phyloP scores from a whole-genome alignment of 2,797 vertebrate species.

The Atherinosoma microstoma region DNA sequence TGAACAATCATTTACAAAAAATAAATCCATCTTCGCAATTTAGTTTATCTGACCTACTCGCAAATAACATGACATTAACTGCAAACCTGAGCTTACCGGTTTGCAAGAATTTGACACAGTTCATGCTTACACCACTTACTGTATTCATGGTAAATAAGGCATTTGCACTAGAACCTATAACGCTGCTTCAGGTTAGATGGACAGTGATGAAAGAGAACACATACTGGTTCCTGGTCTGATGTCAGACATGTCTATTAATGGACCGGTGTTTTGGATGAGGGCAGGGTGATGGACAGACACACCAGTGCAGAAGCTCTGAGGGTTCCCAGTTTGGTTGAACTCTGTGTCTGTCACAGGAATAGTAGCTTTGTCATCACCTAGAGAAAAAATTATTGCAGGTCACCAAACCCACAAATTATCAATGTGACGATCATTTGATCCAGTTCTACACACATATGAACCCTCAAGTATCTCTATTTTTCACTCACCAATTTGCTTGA shows the following conservation, averaged over 20 bases:
- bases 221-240: constrained; percentile 98
- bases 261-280: constrained; percentile 97
- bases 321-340: constrained; percentile 97
- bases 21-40: background rate
- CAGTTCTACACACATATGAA: background rate
- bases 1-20: constrained; percentile 15
- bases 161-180: constrained; percentile 10
- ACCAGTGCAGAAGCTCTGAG: constrained; percentile 97
- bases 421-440: background rate
- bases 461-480: constrained; percentile 31
- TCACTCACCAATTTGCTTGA: constrained; percentile 95
- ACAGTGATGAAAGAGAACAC: constrained; percentile 57
- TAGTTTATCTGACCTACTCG: background rate
- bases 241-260: constrained; percentile 99
- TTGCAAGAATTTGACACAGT: constrained; percentile 15
- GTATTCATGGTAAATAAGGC: constrained; percentile 8
- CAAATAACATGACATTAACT: constrained; percentile 1
- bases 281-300: constrained; percentile 97
- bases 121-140: constrained; percentile 11
- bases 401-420: background rate
- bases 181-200: constrained; percentile 12
- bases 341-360: constrained; percentile 96
- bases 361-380: constrained; percentile 98
- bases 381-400: constrained; percentile 5
- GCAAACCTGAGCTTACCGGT: constrained; percentile 3